These are phyloP conservation scores for Larimichthys crocea DNA, from an alignment of 2,113 vertebrate genomes.

Conservation along the genomic window DNA sequence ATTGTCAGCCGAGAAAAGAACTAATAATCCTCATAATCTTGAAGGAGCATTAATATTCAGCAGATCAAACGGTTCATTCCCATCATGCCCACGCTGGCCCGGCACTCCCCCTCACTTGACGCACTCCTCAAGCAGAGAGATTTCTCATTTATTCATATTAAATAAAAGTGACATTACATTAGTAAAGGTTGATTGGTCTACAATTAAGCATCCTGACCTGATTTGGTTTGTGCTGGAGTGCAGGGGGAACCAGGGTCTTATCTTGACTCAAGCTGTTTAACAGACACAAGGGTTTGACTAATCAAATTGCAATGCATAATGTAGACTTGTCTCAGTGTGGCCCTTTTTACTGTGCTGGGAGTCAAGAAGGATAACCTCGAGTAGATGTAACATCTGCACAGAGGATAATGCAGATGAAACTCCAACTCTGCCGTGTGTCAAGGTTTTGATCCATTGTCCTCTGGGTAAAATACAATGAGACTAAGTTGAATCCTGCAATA, in stretches of 20 bases:
- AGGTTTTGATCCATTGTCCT: slow-evolving; percentile 28
- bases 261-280: slow-evolving; percentile 67
- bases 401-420: slow-evolving; percentile 36
- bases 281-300: slow-evolving; percentile 66
- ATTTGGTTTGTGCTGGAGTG: slow-evolving; percentile 76
- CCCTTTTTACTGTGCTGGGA: slow-evolving; percentile 34
- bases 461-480: neutral
- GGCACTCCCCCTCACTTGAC: slow-evolving; percentile 63
- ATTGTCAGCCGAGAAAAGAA: slow-evolving; percentile 85
- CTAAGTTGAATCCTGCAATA: slow-evolving; percentile 1
- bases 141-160: slow-evolving; percentile 86
- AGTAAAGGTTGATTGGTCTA: slow-evolving; percentile 86
- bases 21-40: slow-evolving; percentile 87
- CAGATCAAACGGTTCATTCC: slow-evolving; percentile 85
- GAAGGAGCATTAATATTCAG: slow-evolving; percentile 87
- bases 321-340: slow-evolving; percentile 23
- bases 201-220: slow-evolving; percentile 87
- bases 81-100: slow-evolving; percentile 79
- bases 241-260: slow-evolving; percentile 47
- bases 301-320: slow-evolving; percentile 66
- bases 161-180: slow-evolving; percentile 86
- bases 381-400: slow-evolving; percentile 28
- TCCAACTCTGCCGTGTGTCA: neutral
- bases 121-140: slow-evolving; percentile 83
- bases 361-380: slow-evolving; percentile 43